These are phyloP conservation scores for Eonycteris spelaea DNA, from an alignment of 2,113 vertebrate species.

Conservation along the genomic window DNA sequence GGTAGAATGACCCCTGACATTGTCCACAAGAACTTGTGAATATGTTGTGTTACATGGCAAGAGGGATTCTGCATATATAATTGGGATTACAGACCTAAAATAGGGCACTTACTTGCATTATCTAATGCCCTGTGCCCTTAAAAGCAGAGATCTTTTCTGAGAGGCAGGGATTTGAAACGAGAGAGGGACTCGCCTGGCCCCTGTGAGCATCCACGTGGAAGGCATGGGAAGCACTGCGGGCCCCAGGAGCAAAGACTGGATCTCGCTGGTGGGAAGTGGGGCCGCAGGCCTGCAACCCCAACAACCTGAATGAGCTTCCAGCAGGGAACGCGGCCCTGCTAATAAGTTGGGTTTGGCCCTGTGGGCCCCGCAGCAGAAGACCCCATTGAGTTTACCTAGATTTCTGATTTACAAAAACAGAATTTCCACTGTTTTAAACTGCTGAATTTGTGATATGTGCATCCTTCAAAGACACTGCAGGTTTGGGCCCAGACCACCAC, in stretches of 20 bases:
- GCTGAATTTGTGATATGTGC: background rate
- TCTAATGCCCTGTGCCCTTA: background rate
- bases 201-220: background rate
- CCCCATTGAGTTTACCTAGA: background rate
- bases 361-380: background rate
- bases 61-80: background rate
- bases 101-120: background rate
- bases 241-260: background rate
- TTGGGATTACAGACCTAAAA: background rate
- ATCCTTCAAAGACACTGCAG: too few relatives aligned
- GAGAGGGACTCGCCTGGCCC: background rate
- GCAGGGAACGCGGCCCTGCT: background rate
- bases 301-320: background rate
- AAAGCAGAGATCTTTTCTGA: background rate
- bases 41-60: background rate
- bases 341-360: background rate
- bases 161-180: background rate
- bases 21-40: background rate
- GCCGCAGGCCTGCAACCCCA: too few relatives aligned
- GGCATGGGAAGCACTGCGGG: background rate
- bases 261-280: background rate
- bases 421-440: background rate
- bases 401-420: background rate
- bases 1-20: background rate
- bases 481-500: too few relatives aligned